phyloP scores from a whole-genome alignment of 2,797 vertebrate genomes.

The Clarias fuscus region DNA sequence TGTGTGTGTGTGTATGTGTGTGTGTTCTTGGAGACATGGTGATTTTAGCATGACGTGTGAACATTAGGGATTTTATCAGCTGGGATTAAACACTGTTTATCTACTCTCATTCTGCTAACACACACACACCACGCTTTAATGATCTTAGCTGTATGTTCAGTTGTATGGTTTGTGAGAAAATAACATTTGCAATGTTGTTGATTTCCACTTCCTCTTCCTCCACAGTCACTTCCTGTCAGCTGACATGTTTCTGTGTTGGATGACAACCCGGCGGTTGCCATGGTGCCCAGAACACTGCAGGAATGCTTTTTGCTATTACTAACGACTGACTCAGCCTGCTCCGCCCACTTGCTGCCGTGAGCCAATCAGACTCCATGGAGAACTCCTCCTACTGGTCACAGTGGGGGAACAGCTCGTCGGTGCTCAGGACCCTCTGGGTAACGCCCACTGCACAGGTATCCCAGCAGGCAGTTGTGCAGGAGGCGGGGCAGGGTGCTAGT shows the following conservation, averaged over 20 bases:
- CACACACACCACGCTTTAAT: background rate
- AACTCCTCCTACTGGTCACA: constrained; percentile 59
- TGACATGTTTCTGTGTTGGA: constrained; percentile 49
- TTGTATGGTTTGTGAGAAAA: background rate
- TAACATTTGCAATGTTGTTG: background rate
- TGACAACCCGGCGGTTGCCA: constrained; percentile 53
- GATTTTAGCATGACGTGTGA: background rate
- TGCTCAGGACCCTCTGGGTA: constrained; percentile 52
- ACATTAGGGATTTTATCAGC: constrained; percentile 7
- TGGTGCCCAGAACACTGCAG: constrained; percentile 64
- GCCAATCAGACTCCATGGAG: constrained; percentile 62
- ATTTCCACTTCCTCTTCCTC: constrained; percentile 14
- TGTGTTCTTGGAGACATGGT: background rate
- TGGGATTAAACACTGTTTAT: constrained; percentile 11
- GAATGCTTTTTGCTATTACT: constrained; percentile 81
- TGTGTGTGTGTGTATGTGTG: background rate
- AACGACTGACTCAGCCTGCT: constrained; percentile 66
- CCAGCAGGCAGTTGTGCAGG: constrained; percentile 60
- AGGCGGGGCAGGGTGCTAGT: constrained; percentile 61
- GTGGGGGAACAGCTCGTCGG: constrained; percentile 61
- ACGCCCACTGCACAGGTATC: constrained; percentile 56
- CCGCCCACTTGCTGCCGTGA: constrained; percentile 71
- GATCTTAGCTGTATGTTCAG: background rate
- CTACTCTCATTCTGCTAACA: background rate
- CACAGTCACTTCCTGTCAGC: constrained; percentile 52